phyloP scores from a whole-genome alignment of 1,140 invertebrate genomes.

The Meloidogyne floridensis region DNA sequence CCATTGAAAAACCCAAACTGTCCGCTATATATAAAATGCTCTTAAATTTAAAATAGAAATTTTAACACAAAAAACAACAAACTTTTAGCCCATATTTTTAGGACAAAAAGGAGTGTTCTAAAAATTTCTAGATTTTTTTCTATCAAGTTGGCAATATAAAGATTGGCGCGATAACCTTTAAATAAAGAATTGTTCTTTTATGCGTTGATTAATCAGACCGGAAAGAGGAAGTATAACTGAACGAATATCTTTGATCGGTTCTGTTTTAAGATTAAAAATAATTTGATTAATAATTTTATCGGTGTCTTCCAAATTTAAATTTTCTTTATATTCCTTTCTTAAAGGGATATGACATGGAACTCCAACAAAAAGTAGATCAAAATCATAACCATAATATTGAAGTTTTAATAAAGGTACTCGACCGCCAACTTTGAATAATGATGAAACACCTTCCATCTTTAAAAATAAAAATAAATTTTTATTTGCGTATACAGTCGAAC shows the following conservation, averaged over 20 bases:
- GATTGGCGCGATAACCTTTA: not conserved
- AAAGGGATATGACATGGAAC: not conserved
- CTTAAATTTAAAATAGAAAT: not conserved
- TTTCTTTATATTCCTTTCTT: not conserved
- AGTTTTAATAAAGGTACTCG: not conserved
- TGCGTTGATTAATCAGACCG: not conserved
- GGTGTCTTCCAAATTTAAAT: not conserved
- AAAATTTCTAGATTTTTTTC: not conserved
- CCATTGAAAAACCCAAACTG: not conserved
- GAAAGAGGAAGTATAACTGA: not conserved
- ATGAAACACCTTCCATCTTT: not conserved
- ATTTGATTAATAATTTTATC: conserved; percentile 6
- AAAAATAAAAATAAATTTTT: not conserved
- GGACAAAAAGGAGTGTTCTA: not conserved
- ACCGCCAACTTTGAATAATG: not conserved
- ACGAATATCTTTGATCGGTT: not conserved
- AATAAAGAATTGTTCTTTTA: too few species aligned
- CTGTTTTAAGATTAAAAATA: not conserved
- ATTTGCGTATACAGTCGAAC: too few species aligned
- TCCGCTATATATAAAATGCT: not conserved
- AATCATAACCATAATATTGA: not conserved
- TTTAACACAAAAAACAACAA: not conserved
- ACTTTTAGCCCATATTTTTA: conserved; percentile 7
- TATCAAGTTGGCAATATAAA: not conserved
- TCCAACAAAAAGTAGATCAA: not conserved